These are phyloP conservation scores for Progne subis DNA, from an alignment of 2,113 vertebrate species.

Conservation along the genomic window DNA sequence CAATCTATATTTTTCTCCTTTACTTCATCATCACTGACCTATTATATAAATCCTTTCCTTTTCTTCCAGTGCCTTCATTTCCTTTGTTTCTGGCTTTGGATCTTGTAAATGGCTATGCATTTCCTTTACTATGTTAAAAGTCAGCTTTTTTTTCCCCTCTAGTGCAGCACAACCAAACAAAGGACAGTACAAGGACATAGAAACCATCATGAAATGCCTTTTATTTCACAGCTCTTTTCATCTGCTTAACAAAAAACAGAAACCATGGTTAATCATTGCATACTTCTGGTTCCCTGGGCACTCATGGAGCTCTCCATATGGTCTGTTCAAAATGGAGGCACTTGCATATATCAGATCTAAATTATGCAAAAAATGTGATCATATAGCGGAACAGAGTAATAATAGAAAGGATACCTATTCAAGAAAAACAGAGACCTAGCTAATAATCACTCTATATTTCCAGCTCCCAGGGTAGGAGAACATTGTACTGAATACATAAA, in stretches of 20 bases:
- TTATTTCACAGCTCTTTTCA: constrained; percentile 71
- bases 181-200: constrained; percentile 72
- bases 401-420: constrained; percentile 67
- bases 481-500: constrained; percentile 60
- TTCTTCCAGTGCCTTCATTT: background rate
- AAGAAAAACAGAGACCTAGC: constrained; percentile 69
- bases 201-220: constrained; percentile 64
- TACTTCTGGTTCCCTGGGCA: constrained; percentile 67
- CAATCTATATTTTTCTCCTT: background rate
- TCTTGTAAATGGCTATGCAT: background rate
- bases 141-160: background rate
- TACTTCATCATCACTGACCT: background rate
- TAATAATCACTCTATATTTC: constrained; percentile 64
- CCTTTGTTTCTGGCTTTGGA: constrained; percentile 41
- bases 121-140: constrained; percentile 41
- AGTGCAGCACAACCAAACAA: constrained; percentile 55
- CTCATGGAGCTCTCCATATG: constrained; percentile 75
- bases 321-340: constrained; percentile 66
- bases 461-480: constrained; percentile 40
- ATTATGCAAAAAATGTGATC: constrained; percentile 71
- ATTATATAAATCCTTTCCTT: background rate
- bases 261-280: constrained; percentile 66
- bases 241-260: constrained; percentile 71
- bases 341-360: constrained; percentile 71
- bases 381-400: constrained; percentile 66